A percentile compares a stretch with the other conserved stretches of the same genome.
Conservation (phyloP, 2,113 vertebrate species). For the Takifugu flavidus region DNA sequence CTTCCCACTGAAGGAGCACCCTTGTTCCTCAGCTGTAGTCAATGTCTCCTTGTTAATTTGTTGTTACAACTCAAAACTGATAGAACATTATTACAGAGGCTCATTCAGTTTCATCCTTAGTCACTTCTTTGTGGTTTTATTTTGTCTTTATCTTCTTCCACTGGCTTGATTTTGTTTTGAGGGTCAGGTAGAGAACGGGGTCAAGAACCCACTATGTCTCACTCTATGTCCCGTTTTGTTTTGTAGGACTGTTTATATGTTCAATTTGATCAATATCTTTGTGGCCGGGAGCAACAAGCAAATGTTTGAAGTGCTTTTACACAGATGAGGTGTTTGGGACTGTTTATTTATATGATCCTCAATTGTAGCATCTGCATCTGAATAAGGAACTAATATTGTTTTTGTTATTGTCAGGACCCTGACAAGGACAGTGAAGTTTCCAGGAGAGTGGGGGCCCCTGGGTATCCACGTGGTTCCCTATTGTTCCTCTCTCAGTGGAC, state of each 20-base stretch:
- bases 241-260: conserved; percentile 41
- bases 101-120: conserved; percentile 48
- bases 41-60: conserved; percentile 34
- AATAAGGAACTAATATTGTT: not conserved
- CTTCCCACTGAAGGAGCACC: conserved; percentile 8
- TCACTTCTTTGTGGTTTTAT: conserved; percentile 18
- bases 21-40: conserved; percentile 10
- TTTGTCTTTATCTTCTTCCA: conserved; percentile 48
- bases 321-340: not conserved
- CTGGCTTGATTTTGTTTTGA: conserved; percentile 43
- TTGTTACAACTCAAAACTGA: conserved; percentile 12
- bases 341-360: not conserved
- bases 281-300: conserved; percentile 44
- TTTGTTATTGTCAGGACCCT: conserved; percentile 72
- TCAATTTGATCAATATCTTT: conserved; percentile 60
- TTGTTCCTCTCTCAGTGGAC: conserved; percentile 91
- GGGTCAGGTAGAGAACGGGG: conserved; percentile 50
- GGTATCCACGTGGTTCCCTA: conserved; percentile 94
- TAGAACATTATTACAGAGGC: conserved; percentile 46
- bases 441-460: conserved; percentile 84
- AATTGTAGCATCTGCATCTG: not conserved
- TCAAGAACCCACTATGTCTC: conserved; percentile 48
- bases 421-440: conserved; percentile 84
- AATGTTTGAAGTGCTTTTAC: not conserved
- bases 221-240: conserved; percentile 4